Evolutionary conservation across 2,113 vertebrate genomes (phyloP).

Genomic region (Fukomys damarensis): DNA sequence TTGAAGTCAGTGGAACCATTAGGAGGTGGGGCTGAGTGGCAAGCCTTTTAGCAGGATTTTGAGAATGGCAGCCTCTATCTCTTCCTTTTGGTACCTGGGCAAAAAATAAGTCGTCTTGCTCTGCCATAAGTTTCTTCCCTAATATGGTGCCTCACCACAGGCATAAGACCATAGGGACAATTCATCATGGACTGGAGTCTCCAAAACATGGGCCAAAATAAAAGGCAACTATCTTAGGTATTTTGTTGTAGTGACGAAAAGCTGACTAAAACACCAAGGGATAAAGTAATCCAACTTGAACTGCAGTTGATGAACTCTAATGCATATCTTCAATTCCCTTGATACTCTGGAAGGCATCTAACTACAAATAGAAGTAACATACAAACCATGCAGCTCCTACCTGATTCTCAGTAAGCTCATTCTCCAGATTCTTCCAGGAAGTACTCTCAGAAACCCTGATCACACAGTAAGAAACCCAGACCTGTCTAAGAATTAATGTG

Average conservation of each 20-base stretch:
- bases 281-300: neutral
- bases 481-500: accelerated
- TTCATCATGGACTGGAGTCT: neutral
- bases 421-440: neutral
- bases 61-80: neutral
- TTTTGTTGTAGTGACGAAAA: neutral
- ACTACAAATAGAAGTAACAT: neutral
- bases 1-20: neutral
- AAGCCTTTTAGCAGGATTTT: neutral
- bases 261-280: neutral
- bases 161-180: neutral
- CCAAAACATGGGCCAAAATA: neutral
- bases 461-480: neutral
- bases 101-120: neutral
- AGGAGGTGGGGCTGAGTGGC: neutral
- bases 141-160: neutral
- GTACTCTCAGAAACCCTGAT: neutral
- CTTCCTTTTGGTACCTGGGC: neutral
- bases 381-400: neutral
- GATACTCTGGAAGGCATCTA: neutral
- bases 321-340: neutral
- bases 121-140: neutral
- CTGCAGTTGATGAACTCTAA: neutral
- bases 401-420: neutral
- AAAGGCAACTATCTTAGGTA: neutral